Evolutionary conservation across 1,140 invertebrate genomes (phyloP).

Genomic region (Reticulitermes speratus): DNA sequence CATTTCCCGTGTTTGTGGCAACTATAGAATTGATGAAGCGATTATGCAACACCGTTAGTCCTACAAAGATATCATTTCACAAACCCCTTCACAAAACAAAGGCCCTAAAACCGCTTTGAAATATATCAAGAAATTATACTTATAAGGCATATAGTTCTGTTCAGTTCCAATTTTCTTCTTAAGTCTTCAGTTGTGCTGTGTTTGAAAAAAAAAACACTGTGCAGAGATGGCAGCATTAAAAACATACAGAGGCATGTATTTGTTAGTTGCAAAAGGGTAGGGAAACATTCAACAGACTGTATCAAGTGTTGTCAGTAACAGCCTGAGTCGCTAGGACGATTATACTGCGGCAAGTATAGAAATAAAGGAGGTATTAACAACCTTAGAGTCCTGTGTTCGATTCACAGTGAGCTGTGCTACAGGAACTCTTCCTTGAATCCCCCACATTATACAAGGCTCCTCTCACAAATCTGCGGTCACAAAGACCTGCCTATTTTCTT

Average conservation of each 20-base stretch:
- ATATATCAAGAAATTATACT: background rate
- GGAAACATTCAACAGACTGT: background rate
- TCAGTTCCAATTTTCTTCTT: background rate
- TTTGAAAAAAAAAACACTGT: background rate
- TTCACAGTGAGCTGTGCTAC: no score
- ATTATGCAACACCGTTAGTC: background rate
- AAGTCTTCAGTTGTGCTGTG: background rate
- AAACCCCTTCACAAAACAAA: background rate
- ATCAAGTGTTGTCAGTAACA: background rate
- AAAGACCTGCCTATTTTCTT: no score
- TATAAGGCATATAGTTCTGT: background rate
- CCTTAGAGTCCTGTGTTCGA: no score
- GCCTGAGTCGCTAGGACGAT: background rate
- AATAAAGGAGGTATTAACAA: no score
- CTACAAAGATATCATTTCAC: background rate
- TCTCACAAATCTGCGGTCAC: no score
- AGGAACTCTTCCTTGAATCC: no score
- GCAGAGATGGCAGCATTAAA: background rate
- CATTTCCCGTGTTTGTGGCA: background rate
- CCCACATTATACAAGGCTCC: no score
- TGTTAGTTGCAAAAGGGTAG: background rate
- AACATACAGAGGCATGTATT: background rate
- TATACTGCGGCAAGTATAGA: background rate
- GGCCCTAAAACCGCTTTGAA: background rate
- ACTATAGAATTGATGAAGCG: background rate